Base-by-base conservation (phyloP, 1,140 invertebrate species). In the Lordiphosa mommai region DNA sequence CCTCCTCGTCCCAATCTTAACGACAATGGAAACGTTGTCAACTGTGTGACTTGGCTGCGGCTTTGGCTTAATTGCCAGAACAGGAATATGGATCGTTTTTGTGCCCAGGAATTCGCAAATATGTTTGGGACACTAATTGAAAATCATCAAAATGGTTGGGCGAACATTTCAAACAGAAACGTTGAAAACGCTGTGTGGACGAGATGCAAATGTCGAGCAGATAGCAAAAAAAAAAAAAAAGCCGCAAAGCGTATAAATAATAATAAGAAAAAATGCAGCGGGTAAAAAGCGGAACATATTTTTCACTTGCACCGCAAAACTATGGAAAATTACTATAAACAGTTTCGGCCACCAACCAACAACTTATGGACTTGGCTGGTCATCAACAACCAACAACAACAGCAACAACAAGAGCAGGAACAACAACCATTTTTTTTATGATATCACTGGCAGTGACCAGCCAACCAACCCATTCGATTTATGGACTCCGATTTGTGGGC, bases 241-340 rank as follows among this genome's bases (percentile, higher is more conserved):
- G n/a, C 34, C 34, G 27, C 12, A 20, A 59, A 13, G 7, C 4
- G 3, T n/a, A 47, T 9, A 27, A 29, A 16, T 30, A 12, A 33
- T 29, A 36, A 48, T 9, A 9, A 13, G 12, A 47, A 47, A 29
- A 30, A 47, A 20, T 29, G 9, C 17, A 16, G 16, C 2, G 3
- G 30, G 2, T 8, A 12, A 66, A 49, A 60, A 34, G 38, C 59
- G 47, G 43, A 79, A 69, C 74, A 79, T 73, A 80, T 79, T 80
- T 82, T 69, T 55, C 70, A 56, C 50, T 80, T 80, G 61, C 57
- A 59, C 69, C 74, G 57, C 74, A 80, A 82, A 80, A 82, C 65
- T 67, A 80, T 80, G 82, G 66, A 71, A 74, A 80, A 74, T 80
- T 80, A 82, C 66, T 74, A 71, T 82, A 82, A 82, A 74, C 76